A percentile compares a stretch with the other conserved stretches of the same genome.
These are phyloP conservation scores for Leuciscus idus DNA, from an alignment of 2,113 vertebrate species.

Conservation along the genomic window DNA sequence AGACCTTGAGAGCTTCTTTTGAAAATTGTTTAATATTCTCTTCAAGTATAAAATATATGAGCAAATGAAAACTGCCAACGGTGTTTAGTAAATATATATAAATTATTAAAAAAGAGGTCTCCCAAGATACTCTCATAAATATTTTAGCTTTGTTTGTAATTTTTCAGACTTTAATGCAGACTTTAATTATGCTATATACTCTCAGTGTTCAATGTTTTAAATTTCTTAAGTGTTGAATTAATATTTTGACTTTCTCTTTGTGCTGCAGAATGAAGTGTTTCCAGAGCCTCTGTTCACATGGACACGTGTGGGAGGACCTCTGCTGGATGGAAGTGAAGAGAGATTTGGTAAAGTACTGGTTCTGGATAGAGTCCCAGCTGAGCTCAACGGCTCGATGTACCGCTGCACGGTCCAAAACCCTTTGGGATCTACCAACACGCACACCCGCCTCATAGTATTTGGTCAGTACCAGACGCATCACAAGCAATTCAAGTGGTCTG, in stretches of 20 bases:
- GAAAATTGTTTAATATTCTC: slow-evolving; percentile 3
- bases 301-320: slow-evolving; percentile 84
- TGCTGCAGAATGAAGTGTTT: slow-evolving; percentile 84
- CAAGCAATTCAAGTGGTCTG: not conserved
- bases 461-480: slow-evolving; percentile 67
- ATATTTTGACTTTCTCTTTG: not conserved
- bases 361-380: slow-evolving; percentile 83
- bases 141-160: slow-evolving; percentile 15
- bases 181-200: not conserved
- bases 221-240: not conserved
- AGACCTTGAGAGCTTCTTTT: slow-evolving; percentile 1
- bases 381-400: slow-evolving; percentile 89
- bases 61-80: slow-evolving; percentile 3
- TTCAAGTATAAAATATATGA: not conserved
- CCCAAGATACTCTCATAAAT: not conserved
- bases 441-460: slow-evolving; percentile 87
- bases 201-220: not conserved
- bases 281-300: slow-evolving; percentile 89
- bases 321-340: slow-evolving; percentile 82
- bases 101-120: slow-evolving; percentile 7
- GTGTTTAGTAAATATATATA: slow-evolving; percentile 5
- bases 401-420: slow-evolving; percentile 89
- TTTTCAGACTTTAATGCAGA: not conserved
- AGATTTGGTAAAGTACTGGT: slow-evolving; percentile 82
- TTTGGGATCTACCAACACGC: slow-evolving; percentile 85